Base-by-base conservation (phyloP, 2,888 invertebrate genomes). In the Limnephilus marmoratus region DNA sequence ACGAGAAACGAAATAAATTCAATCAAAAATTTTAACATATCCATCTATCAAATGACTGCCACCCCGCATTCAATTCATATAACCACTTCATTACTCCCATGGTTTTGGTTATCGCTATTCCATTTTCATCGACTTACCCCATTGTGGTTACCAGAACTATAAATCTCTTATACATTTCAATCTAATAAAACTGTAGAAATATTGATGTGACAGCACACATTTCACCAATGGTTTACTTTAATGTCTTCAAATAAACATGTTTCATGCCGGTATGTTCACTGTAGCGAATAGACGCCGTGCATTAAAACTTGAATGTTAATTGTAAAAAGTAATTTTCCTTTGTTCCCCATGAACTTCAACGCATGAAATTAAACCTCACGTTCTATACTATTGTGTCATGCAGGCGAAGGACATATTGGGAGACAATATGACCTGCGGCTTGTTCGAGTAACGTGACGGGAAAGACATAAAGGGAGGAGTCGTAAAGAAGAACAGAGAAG, bases 401-500 rank as follows among this genome's bases (percentile, higher is more conserved):
- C 41, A 85, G 41, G 85, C n/a, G 85, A 85, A 85, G 85, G 85
- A 37, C 85, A 85, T 41, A 13, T 37, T 41, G 85, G 37, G 18
- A 68, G 7, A 68, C 68, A 49, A 49, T 49, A 68, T 68, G 68
- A 7, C 68, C 68, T 68, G 68, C 7, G 68, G 24, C 68, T 68
- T 68, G 68, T 68, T 68, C 68, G 68, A 9, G n/a, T 68, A 68
- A 68, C 68, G n/a, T n/a, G 68, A 7, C 68, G 68, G 68, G 68
- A 68, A 68, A 24, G 68, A 7, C 68, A 24, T 24, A 68, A 68
- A 68, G 24, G 7, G 24, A 68, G 7, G 53, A 68, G 24, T 24
- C 18, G 24, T 18, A 68, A 18, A 68, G 68, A 85, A 49, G 49
- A 49, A 49, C 15, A 49, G 49, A 49, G 49, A 49, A 15, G 11